Percentiles rank a stretch among this genome's conserved stretches.
phyloP scores from a whole-genome alignment of 2,113 vertebrate species.

The Setophaga petechia region DNA sequence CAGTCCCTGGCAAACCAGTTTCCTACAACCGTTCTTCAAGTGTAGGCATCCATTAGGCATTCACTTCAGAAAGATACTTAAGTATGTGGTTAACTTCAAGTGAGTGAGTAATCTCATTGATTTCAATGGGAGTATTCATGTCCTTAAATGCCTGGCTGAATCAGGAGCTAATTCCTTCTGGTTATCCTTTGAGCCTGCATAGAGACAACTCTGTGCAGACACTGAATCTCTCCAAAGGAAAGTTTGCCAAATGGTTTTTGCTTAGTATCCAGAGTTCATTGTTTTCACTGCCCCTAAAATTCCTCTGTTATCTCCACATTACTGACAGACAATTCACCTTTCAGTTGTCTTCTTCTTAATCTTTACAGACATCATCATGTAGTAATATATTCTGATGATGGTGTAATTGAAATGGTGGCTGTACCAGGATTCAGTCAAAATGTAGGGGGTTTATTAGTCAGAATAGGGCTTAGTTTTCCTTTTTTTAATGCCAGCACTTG shows the following conservation, averaged over 20 bases:
- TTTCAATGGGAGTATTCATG: conserved; percentile 13
- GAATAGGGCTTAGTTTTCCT: background rate
- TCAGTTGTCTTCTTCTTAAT: background rate
- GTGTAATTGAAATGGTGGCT: conserved; percentile 31
- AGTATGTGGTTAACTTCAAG: conserved; percentile 19
- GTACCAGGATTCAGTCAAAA: conserved; percentile 12
- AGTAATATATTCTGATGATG: background rate
- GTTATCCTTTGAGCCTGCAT: background rate
- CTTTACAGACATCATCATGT: background rate
- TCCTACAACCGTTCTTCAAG: background rate
- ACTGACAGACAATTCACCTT: background rate
- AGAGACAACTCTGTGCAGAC: background rate
- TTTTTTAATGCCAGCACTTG: conserved; percentile 35
- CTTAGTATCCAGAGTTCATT: background rate
- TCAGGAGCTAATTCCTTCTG: background rate
- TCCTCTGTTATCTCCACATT: background rate
- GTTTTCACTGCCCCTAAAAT: background rate
- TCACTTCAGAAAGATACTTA: background rate
- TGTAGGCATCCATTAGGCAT: background rate
- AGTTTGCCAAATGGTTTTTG: background rate
- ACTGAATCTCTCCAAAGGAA: background rate
- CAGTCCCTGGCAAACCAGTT: background rate
- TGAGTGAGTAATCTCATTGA: background rate
- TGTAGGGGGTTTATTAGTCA: background rate
- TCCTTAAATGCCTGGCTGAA: conserved; percentile 22